A percentile compares a stretch with the other conserved stretches of the same genome.
phyloP scores from a whole-genome alignment of 2,113 vertebrate species.

The Paedocypris sp. region DNA sequence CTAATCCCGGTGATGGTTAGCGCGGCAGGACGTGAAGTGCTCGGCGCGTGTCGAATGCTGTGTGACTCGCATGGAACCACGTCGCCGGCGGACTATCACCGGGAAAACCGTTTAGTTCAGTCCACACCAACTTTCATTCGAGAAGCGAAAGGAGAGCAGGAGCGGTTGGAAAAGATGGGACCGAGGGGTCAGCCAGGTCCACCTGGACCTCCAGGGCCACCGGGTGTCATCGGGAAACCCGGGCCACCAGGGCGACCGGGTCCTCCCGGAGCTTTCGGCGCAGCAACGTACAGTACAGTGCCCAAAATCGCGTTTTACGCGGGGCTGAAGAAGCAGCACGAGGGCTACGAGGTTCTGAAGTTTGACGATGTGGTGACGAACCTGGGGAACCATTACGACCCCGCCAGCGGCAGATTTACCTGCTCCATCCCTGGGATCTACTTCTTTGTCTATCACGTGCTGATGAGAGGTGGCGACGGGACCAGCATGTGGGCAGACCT shows the following conservation, averaged over 20 bases:
- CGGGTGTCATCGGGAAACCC: conserved; percentile 72
- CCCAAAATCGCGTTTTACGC: conserved; percentile 96
- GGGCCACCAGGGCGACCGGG: conserved; percentile 78
- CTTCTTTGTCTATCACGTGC: conserved; percentile 92
- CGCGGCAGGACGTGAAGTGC: conserved; percentile 89
- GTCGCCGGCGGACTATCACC: conserved; percentile 73
- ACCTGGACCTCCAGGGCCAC: conserved; percentile 76
- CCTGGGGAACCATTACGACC: conserved; percentile 92
- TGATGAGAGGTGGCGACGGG: conserved; percentile 86
- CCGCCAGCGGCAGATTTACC: conserved; percentile 84
- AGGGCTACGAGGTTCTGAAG: conserved; percentile 89
- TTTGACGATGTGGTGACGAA: conserved; percentile 98
- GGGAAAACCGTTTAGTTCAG: conserved; percentile 72
- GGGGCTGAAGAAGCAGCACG: conserved; percentile 89
- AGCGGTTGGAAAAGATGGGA: conserved; percentile 77
- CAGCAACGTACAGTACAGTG: conserved; percentile 89
- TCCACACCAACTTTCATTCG: conserved; percentile 88
- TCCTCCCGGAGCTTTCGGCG: conserved; percentile 67
- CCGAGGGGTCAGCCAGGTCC: conserved; percentile 80
- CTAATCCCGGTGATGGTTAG: conserved; percentile 94
- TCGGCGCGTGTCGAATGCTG: conserved; percentile 93
- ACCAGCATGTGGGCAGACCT: conserved; percentile 95
- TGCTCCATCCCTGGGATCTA: conserved; percentile 93
- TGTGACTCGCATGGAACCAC: conserved; percentile 87
- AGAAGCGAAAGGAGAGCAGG: conserved; percentile 82